Evolutionary conservation across 2,113 vertebrate species (phyloP), one percentile per base, ranked within the genome.

Genomic region (Elephas maximus): DNA sequence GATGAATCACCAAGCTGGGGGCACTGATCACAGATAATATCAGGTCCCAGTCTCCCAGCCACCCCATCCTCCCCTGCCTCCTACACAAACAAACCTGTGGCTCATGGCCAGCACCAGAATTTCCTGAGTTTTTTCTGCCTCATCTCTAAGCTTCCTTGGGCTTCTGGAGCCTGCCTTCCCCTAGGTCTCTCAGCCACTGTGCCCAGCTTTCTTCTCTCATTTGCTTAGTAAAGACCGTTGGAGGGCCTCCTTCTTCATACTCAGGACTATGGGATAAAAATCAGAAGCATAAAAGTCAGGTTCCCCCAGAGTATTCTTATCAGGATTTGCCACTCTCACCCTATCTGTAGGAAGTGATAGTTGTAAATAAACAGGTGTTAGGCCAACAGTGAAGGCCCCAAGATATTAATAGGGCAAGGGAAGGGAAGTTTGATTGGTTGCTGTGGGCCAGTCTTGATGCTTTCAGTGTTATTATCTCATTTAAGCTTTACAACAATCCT

Each of bases 31-130:
- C 4, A 67, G 69, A 15, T 44, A n/a, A 80, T 11, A 33, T 33
- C 28, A 88, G 28, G 79, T 62, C 28, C 57, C 24, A 28, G 24
- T 4, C 6, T 0, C 14, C 30, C 41, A 33, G 21, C 18, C 20
- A 0, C 30, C 4, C 6, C 23, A 0, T 82, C 8, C 11, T 62
- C 17, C 33, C 60, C 11, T n/a, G 5, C 1, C 26, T 15, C 5
- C 30, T 76, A 7, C n/a, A 51, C 74, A 51, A 14, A 74, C 80
- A 0, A 48, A 48, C 48, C 48, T 41, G 45, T 57, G 57, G n/a
- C 37, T 80, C 30, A 0, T 57, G 73, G 17, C 8, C 28, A 30
- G 2, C 4, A 20, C 30, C 80, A 57, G 60, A 37, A 77, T 73
- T 53, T 77, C 4, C 14, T 77, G n/a, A 77, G 26, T 48, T 28